Percentiles rank a stretch among this genome's conserved stretches.
phyloP scores from a whole-genome alignment of 2,797 vertebrate species.

The Podargus strigoides region DNA sequence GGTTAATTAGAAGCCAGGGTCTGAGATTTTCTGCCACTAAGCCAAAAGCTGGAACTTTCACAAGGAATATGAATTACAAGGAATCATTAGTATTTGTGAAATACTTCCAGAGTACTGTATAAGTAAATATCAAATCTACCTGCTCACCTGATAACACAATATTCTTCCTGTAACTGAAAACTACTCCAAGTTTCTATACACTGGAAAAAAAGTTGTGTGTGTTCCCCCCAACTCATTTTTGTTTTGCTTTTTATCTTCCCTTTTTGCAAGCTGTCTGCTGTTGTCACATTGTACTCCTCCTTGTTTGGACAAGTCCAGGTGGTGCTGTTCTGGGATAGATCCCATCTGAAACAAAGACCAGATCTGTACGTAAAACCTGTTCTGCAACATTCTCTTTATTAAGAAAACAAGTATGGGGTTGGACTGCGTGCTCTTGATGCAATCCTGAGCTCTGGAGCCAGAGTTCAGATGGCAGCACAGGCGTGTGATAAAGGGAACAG shows the following conservation, averaged over 20 bases:
- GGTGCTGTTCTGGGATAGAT: slow-evolving; percentile 79
- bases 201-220: not conserved
- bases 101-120: not conserved
- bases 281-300: not conserved
- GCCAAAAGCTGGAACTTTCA: not conserved
- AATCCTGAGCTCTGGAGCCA: not conserved
- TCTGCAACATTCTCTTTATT: not conserved
- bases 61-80: fast-evolving
- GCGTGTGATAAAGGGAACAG: not conserved
- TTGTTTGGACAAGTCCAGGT: slow-evolving; percentile 72
- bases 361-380: slow-evolving; percentile 57
- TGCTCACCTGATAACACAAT: not conserved
- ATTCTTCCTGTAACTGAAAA: not conserved
- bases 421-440: not conserved
- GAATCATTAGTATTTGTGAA: not conserved
- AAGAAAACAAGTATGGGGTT: not conserved
- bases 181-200: not conserved
- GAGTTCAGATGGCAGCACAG: not conserved
- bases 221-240: not conserved
- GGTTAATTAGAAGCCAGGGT: not conserved
- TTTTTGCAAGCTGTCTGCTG: not conserved
- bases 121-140: not conserved
- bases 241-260: not conserved
- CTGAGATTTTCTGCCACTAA: not conserved
- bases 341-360: slow-evolving; percentile 83